Percentiles rank a stretch among this genome's conserved stretches.
Conservation (phyloP, 2,888 invertebrate genomes). For the Syrphus vitripennis region DNA sequence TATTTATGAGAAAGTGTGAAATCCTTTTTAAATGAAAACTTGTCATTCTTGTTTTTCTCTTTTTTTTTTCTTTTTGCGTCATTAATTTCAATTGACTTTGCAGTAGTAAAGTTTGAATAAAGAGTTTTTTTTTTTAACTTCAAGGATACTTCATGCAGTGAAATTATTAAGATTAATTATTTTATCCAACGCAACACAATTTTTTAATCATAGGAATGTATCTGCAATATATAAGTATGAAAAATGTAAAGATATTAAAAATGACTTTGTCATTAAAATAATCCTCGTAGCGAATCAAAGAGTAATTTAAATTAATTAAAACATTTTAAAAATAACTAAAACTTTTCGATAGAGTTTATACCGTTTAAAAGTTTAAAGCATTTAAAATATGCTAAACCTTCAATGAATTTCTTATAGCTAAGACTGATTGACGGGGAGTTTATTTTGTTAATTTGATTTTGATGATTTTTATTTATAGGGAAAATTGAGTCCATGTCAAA, state of each 20-base stretch:
- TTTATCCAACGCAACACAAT: not conserved
- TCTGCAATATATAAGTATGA: not conserved
- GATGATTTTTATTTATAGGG: too few species aligned
- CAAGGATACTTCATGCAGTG: not conserved
- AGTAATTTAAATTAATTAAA: too few species aligned
- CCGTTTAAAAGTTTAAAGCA: too few species aligned
- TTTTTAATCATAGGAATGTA: not conserved
- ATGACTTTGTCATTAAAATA: too few species aligned
- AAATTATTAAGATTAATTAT: constrained; percentile 50
- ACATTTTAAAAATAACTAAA: too few species aligned
- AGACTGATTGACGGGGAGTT: too few species aligned
- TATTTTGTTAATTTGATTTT: too few species aligned
- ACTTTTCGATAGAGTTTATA: too few species aligned
- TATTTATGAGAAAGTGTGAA: constrained; percentile 3
- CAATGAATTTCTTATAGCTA: too few species aligned
- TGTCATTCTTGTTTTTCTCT: not conserved
- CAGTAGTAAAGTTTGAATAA: not conserved
- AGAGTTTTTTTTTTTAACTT: not conserved
- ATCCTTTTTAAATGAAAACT: constrained; percentile 28
- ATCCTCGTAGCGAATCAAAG: too few species aligned
- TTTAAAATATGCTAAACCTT: too few species aligned
- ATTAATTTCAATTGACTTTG: constrained; percentile 53
- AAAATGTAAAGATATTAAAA: not conserved
- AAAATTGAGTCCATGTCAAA: too few species aligned
- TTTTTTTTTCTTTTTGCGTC: constrained; percentile 13